Evolutionary conservation across 2,113 vertebrate species (phyloP), one percentile per base, ranked within the genome.

Genomic region (Gymnogyps californianus): DNA sequence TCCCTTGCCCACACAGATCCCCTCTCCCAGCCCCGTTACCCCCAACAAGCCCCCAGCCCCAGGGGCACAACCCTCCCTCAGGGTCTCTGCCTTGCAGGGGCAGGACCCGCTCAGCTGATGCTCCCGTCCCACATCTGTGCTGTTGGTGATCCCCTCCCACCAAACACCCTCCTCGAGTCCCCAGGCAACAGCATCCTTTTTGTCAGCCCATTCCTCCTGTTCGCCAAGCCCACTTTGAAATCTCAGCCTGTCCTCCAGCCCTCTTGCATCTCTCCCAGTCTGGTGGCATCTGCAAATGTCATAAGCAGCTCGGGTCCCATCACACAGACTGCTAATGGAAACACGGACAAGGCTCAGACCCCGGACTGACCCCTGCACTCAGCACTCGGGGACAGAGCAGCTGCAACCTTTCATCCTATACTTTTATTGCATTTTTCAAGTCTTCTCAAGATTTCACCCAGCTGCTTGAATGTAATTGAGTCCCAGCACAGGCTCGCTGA

Each of bases 341-440:
- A 70, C 38, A 36, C 0, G 4, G 51, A 51, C 1, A 0, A 77
- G 49, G 55, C 61, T 81, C 20, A 42, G 58, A 77, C 46, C 79
- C 72, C 2, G 1, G 38, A 26, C 38, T 96, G 91, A 94, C 64
- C 72, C 75, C 76, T 42, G 80, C 1, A 2, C 86, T 91, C 86
- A 66, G 93, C 80, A 32, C 54, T 36, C 52, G 14, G 49, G 78
- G 32, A 62, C 46, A 46, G 40, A 93, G 79, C 96, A 97, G 95
- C 95, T 95, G 93, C 90, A 95, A 61, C 71, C 57, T 93, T 88
- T 95, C 87, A 94, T 93, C 62, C 34, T 62, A 49, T 24, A 65
- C 58, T 90, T 94, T 47, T 38, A 80, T 13, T 58, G 93, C 82
- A 70, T 90, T 93, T 91, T 88, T 90, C 32, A 91, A 93, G 85